phyloP scores from a whole-genome alignment of 2,888 invertebrate species.

The Melieria omissa region DNA sequence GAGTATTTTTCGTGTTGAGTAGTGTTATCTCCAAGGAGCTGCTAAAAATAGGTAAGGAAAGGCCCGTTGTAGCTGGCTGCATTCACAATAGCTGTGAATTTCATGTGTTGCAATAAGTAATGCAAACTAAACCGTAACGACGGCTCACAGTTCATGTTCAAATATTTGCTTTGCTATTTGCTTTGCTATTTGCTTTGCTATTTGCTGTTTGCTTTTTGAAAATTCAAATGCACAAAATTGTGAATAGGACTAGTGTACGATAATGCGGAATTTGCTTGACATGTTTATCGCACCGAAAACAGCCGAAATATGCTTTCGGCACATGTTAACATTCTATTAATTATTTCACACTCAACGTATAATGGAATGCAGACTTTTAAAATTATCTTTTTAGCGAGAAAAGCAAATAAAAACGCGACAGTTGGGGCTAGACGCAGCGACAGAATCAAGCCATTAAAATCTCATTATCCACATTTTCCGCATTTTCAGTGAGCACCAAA shows the following conservation, averaged over 20 bases:
- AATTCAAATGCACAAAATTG: background rate
- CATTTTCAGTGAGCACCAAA: background rate
- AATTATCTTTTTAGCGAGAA: background rate
- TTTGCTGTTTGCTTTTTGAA: background rate
- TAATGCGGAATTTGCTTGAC: background rate
- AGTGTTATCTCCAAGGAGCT: too few relatives aligned
- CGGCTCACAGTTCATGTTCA: too few relatives aligned
- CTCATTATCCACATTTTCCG: slow-evolving; percentile 43
- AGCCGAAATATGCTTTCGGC: too few relatives aligned
- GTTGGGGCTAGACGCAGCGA: background rate
- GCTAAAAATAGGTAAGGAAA: too few relatives aligned
- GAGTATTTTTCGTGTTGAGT: too few relatives aligned
- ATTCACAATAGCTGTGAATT: too few relatives aligned
- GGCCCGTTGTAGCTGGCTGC: too few relatives aligned
- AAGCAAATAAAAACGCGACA: background rate
- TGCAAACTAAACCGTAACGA: too few relatives aligned
- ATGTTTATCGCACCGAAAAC: background rate
- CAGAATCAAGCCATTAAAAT: slow-evolving; percentile 47
- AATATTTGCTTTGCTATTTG: too few relatives aligned
- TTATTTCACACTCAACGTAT: background rate
- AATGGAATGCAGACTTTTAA: slow-evolving; percentile 10
- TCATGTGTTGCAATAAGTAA: too few relatives aligned
- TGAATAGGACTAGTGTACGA: background rate
- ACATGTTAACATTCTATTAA: background rate
- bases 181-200: background rate